phyloP scores from a whole-genome alignment of 1,140 invertebrate species.

The Panonychus citri region DNA sequence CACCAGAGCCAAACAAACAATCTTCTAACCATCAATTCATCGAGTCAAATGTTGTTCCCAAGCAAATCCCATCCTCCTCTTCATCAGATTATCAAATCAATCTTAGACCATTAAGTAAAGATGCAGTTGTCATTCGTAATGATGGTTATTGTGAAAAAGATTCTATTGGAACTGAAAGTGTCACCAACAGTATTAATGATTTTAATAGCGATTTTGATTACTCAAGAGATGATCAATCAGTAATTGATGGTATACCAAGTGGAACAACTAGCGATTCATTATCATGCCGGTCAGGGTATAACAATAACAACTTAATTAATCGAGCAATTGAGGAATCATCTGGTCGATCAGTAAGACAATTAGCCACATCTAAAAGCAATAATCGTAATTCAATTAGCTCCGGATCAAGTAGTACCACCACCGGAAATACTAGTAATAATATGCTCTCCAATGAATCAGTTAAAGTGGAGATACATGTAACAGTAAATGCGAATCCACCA shows the following conservation, averaged over 20 bases:
- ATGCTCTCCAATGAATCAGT: slow-evolving; percentile 13
- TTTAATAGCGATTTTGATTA: too few relatives aligned
- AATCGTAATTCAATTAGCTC: slow-evolving; percentile 4
- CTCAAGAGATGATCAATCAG: too few relatives aligned
- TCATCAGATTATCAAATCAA: too few relatives aligned
- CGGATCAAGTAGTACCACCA: neutral
- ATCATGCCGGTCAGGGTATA: neutral
- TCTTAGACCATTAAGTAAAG: neutral
- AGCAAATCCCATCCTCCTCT: too few relatives aligned
- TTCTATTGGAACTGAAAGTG: neutral
- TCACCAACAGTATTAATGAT: too few relatives aligned
- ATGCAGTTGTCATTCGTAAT: slow-evolving; percentile 5
- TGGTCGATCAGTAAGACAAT: neutral
- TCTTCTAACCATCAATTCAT: neutral
- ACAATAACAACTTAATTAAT: neutral
- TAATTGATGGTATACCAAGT: too few relatives aligned
- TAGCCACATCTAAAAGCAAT: neutral
- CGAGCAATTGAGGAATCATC: too few relatives aligned
- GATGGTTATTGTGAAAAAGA: slow-evolving; percentile 1
- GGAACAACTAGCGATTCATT: neutral
- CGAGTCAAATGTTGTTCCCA: neutral
- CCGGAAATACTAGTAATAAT: neutral
- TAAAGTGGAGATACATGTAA: slow-evolving; percentile 19
- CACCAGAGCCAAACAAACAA: too few relatives aligned
- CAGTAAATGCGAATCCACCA: slow-evolving; percentile 24